Base-by-base conservation (phyloP, 1,140 invertebrate species). In the Choristoneura fumiferana region DNA sequence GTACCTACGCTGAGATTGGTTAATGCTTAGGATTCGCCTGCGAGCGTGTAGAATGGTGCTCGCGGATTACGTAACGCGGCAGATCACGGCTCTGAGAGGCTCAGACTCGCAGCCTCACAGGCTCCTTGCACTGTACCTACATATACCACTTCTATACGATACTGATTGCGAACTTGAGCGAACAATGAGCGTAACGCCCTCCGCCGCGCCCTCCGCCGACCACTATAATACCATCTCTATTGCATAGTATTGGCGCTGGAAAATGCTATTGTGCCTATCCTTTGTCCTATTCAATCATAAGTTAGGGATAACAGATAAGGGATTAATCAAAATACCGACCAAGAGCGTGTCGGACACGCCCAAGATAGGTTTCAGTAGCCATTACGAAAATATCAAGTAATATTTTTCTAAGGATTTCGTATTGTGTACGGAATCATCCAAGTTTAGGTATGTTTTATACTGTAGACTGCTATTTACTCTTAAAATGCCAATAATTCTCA, bases 171-270 rank as follows among this genome's bases (percentile, higher is more conserved):
- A 18, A 43, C 40, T 43, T 43, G 40, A 43, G 40, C 29, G 37
- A 62, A 62, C 60, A 62, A 62, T 62, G 43, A 43, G 45, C 13
- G 33, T 39, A 10, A 57, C 45, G 55, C 49, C 60, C 54, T 55
- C 33, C 10, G 43, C 39, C 40, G 54, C 54, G 49, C 53, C 40
- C 53, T 45, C 45, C 36, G 45, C 14, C 38, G 40, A 40, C 49
- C 37, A 54, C 60, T 13, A 57, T 57, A 57, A 57, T 57, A 37
- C 55, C 45, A 57, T 53, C 60, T 62, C 35, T 34, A 57, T 57
- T 57, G 60, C 40, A 18, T 14, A 18, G 14, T 22, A 10, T 43
- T 43, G 10, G 40, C 15, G 9, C 17, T 15, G 1, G 40, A 5
- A 43, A 43, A 43, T 43, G 13, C 8, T 17, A 43, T 18, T 40